Evolutionary conservation across 2,797 vertebrate species (phyloP).

Genomic region (Rhadinocentrus ornatus): DNA sequence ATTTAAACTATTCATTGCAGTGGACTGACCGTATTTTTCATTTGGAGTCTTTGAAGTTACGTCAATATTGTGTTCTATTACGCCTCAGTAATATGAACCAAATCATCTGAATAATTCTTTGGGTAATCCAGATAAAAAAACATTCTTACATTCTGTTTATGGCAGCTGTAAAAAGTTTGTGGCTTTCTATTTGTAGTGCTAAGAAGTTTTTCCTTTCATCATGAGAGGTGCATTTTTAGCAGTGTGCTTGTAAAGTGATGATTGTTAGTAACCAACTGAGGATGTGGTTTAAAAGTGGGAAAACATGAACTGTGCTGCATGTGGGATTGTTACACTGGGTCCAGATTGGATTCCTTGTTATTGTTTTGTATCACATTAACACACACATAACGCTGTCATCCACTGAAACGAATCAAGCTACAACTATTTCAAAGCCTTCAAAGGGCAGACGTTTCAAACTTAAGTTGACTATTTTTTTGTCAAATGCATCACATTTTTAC

Average conservation of each 20-base stretch:
- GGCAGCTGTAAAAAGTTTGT: not conserved
- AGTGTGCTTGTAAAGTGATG: not conserved
- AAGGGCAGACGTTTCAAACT: not conserved
- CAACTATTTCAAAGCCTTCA: not conserved
- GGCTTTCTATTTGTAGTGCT: not conserved
- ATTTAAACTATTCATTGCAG: not conserved
- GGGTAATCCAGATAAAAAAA: not conserved
- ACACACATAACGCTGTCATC: not conserved
- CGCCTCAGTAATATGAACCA: not conserved
- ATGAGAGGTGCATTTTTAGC: not conserved
- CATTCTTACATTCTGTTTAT: not conserved
- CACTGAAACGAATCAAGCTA: not conserved
- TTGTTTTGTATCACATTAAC: not conserved
- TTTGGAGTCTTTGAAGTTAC: not conserved
- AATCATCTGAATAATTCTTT: not conserved
- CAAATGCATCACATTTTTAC: not conserved
- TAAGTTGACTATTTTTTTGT: not conserved
- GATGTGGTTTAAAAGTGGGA: not conserved
- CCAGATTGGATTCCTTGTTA: not conserved
- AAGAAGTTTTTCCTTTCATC: not conserved
- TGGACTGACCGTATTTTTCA: not conserved
- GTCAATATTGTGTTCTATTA: not conserved
- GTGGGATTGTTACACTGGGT: not conserved
- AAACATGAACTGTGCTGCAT: not conserved
- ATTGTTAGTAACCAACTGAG: not conserved